Evolutionary conservation across 2,888 invertebrate genomes (phyloP).

Genomic region (Eugnorisma glareosa): DNA sequence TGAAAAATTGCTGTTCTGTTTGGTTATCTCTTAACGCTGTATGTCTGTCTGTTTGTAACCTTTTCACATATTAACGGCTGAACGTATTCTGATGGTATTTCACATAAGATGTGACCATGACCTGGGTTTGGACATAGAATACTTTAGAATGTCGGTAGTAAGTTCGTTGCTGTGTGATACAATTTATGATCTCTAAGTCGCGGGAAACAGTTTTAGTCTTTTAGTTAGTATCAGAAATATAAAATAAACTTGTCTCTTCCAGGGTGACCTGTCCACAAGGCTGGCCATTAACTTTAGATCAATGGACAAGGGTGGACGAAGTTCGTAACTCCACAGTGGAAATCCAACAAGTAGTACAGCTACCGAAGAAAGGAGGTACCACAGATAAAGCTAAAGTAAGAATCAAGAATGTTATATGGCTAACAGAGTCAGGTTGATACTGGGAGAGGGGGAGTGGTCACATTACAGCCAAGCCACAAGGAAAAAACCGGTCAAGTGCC

Average conservation of each 20-base stretch:
- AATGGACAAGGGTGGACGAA: constrained; percentile 84
- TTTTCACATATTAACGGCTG: neutral
- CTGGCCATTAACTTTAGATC: constrained; percentile 82
- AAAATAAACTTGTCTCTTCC: constrained; percentile 22
- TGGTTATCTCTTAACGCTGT: neutral
- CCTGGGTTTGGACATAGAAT: neutral
- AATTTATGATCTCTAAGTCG: too few species aligned
- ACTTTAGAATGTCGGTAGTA: neutral
- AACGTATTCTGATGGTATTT: neutral
- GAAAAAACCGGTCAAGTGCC: too few species aligned
- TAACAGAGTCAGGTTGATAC: neutral
- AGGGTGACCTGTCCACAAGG: constrained; percentile 82
- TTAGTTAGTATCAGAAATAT: too few species aligned
- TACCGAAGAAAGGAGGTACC: constrained; percentile 71
- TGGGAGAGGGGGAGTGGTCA: neutral
- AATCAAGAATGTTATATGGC: constrained; percentile 14
- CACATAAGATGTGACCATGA: neutral
- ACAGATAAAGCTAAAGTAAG: constrained; percentile 74
- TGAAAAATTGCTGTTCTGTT: neutral
- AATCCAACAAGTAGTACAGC: constrained; percentile 60
- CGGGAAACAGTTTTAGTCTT: neutral
- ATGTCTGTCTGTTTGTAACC: neutral
- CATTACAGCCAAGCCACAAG: neutral
- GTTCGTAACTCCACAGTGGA: constrained; percentile 75
- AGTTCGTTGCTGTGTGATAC: too few species aligned